Evolutionary conservation across 2,113 vertebrate species (phyloP).

Genomic region (Sylvietta virens): DNA sequence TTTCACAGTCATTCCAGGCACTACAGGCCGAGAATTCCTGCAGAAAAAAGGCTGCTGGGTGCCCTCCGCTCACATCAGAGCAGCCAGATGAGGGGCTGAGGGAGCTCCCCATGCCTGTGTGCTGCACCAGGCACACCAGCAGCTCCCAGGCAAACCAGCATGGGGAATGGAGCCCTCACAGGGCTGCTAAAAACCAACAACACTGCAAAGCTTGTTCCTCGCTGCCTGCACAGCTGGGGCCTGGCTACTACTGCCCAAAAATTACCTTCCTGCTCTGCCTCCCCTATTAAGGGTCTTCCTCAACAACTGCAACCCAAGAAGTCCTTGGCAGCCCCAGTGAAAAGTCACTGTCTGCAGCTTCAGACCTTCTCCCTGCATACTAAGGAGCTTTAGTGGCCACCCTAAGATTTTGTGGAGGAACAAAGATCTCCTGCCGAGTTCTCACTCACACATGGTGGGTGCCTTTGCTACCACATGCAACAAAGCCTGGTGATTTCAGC

Average conservation of each 20-base stretch:
- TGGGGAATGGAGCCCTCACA: not conserved
- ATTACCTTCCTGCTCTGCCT: not conserved
- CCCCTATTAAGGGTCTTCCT: not conserved
- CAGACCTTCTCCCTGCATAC: not conserved
- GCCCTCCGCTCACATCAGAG: not conserved
- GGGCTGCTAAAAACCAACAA: not conserved
- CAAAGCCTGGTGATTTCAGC: not conserved
- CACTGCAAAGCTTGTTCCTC: not conserved
- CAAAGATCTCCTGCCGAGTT: not conserved
- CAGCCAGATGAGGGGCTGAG: not conserved
- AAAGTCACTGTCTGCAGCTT: not conserved
- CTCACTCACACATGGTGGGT: not conserved
- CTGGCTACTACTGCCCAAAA: not conserved
- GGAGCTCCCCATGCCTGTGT: not conserved
- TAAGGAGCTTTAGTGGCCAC: not conserved
- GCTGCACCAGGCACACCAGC: not conserved
- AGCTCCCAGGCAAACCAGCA: not conserved
- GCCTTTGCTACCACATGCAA: not conserved
- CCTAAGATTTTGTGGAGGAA: not conserved
- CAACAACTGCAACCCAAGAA: not conserved
- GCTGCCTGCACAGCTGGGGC: not conserved
- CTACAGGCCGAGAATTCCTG: not conserved
- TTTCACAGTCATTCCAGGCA: not conserved
- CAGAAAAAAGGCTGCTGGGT: not conserved
- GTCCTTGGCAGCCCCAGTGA: not conserved